Evolutionary conservation across 23 tunicate genomes (phyloP).

Genomic region (Ciona savignyi): DNA sequence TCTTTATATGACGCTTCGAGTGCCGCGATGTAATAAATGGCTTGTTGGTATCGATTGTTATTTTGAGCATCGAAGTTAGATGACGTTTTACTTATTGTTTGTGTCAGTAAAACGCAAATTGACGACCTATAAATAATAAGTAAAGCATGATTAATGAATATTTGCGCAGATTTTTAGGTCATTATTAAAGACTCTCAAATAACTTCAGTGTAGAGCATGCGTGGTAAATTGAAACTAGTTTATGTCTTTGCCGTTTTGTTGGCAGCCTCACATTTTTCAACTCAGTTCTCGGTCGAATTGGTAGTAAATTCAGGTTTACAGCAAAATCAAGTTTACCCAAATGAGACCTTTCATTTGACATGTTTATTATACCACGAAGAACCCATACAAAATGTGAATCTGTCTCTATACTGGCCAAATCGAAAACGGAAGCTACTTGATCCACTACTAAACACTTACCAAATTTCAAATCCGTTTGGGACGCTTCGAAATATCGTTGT

Average conservation of each 20-base stretch:
- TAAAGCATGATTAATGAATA: too few relatives aligned
- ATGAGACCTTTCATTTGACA: not conserved
- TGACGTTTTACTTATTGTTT: too few relatives aligned
- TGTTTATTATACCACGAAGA: not conserved
- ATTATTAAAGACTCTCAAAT: too few relatives aligned
- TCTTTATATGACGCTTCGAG: not conserved
- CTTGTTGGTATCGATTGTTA: not conserved
- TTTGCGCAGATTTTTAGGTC: too few relatives aligned
- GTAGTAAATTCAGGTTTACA: too few relatives aligned
- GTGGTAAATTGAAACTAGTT: too few relatives aligned
- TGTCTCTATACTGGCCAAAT: not conserved
- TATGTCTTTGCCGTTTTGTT: too few relatives aligned
- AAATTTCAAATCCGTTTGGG: not conserved
- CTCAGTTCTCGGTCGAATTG: too few relatives aligned
- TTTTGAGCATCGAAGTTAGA: not conserved
- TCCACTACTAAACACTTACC: not conserved
- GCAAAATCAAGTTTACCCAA: not conserved
- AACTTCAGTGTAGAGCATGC: too few relatives aligned
- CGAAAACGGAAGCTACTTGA: not conserved
- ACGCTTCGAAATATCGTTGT: not conserved
- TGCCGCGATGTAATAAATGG: not conserved
- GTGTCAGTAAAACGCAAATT: too few relatives aligned
- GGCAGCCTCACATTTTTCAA: too few relatives aligned
- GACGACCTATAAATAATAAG: too few relatives aligned
- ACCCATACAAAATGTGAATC: not conserved